These are phyloP conservation scores for Tryphoninae sp. DNA, from an alignment of 2,888 invertebrate species.

Conservation along the genomic window DNA sequence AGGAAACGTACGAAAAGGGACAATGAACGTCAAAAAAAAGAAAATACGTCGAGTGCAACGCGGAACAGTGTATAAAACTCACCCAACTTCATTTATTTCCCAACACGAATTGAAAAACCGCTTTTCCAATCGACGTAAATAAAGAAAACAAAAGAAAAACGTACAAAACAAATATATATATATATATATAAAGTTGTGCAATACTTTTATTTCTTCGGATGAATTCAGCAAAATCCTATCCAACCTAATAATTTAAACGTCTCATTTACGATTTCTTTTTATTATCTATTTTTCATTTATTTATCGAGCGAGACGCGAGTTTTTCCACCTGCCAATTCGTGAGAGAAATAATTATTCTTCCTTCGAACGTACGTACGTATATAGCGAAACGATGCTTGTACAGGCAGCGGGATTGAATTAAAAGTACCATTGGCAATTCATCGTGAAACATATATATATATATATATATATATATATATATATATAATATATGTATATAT, in stretches of 20 bases:
- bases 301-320: conserved; percentile 4
- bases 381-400: conserved; percentile 40
- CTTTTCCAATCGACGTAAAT: too few relatives aligned
- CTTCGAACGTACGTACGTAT: neutral
- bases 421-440: conserved; percentile 69
- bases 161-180: too few relatives aligned
- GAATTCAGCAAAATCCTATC: conserved; percentile 6
- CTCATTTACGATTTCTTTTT: neutral
- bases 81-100: neutral
- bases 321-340: conserved; percentile 43
- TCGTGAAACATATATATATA: conserved; percentile 58
- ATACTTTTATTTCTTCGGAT: neutral
- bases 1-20: neutral
- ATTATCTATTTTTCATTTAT: conserved; percentile 12
- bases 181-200: too few relatives aligned
- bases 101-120: neutral
- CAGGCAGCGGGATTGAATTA: conserved; percentile 38
- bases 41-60: neutral
- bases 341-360: conserved; percentile 39
- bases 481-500: conserved; percentile 3
- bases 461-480: neutral
- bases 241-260: conserved; percentile 34
- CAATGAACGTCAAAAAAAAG: neutral
- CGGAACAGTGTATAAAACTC: neutral
- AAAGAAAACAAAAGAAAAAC: too few relatives aligned